Evolutionary conservation across 2,888 invertebrate genomes (phyloP).

Genomic region (Empis livida): DNA sequence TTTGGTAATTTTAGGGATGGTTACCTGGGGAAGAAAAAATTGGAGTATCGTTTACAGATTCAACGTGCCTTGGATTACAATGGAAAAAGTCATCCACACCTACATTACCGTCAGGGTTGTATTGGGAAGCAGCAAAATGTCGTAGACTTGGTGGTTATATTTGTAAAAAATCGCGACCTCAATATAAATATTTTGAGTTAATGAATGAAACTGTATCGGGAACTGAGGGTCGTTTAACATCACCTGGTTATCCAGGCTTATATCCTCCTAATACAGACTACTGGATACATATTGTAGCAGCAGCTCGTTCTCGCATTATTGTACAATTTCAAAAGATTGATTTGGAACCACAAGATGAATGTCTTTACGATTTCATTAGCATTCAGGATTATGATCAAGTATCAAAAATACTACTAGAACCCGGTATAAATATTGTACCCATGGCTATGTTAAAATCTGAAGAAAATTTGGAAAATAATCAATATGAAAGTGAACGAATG

Average conservation of each 20-base stretch:
- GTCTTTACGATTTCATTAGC: slow-evolving; percentile 67
- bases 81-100: slow-evolving; percentile 55
- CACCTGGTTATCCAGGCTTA: slow-evolving; percentile 56
- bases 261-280: slow-evolving; percentile 64
- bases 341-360: slow-evolving; percentile 61
- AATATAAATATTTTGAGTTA: slow-evolving; percentile 19
- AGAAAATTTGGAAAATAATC: slow-evolving; percentile 13
- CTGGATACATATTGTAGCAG: slow-evolving; percentile 52
- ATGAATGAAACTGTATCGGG: slow-evolving; percentile 52
- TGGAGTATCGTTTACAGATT: slow-evolving; percentile 24
- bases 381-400: slow-evolving; percentile 36
- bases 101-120: slow-evolving; percentile 53
- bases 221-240: slow-evolving; percentile 48
- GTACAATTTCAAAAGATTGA: slow-evolving; percentile 56
- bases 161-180: slow-evolving; percentile 41
- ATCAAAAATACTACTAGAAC: slow-evolving; percentile 23
- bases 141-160: slow-evolving; percentile 54
- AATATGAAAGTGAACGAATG: slow-evolving; percentile 14
- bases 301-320: slow-evolving; percentile 51
- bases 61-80: slow-evolving; percentile 43
- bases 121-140: slow-evolving; percentile 56
- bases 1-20: slow-evolving; percentile 38
- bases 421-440: slow-evolving; percentile 22
- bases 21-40: slow-evolving; percentile 41
- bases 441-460: slow-evolving; percentile 22